Conservation (phyloP, 2,888 invertebrate species). For the Melieria picta region DNA sequence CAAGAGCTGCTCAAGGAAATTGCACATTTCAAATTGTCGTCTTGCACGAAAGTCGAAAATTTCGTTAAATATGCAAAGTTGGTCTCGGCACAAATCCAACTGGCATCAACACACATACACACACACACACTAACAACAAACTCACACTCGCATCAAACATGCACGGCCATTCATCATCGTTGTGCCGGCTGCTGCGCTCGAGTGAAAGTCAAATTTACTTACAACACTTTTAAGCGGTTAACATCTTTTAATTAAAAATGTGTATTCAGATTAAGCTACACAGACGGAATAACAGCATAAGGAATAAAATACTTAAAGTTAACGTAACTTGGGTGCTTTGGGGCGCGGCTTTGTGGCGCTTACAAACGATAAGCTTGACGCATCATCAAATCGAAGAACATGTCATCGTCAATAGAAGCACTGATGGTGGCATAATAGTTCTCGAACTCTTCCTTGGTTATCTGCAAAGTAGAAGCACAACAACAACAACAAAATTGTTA, state of each 20-base stretch:
- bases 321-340: no score
- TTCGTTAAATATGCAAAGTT: slow-evolving; percentile 7
- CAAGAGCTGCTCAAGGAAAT: slow-evolving; percentile 3
- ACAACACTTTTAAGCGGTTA: no score
- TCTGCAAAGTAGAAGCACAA: slow-evolving; percentile 68
- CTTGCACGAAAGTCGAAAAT: not conserved
- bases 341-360: slow-evolving; percentile 46
- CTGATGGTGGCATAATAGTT: slow-evolving; percentile 95
- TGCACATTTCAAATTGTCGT: slow-evolving; percentile 7
- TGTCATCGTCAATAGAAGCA: slow-evolving; percentile 93
- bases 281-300: no score
- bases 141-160: no score
- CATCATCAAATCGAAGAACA: slow-evolving; percentile 96
- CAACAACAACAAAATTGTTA: not conserved
- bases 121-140: no score
- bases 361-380: slow-evolving; percentile 89
- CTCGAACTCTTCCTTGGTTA: slow-evolving; percentile 91
- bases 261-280: no score
- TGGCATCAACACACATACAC: no score
- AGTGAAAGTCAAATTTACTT: no score
- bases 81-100: not conserved
- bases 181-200: no score
- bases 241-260: no score
- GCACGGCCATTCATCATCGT: no score
- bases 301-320: no score